These are phyloP conservation scores for Homarus americanus DNA, from an alignment of 1,140 invertebrate species.

Conservation along the genomic window DNA sequence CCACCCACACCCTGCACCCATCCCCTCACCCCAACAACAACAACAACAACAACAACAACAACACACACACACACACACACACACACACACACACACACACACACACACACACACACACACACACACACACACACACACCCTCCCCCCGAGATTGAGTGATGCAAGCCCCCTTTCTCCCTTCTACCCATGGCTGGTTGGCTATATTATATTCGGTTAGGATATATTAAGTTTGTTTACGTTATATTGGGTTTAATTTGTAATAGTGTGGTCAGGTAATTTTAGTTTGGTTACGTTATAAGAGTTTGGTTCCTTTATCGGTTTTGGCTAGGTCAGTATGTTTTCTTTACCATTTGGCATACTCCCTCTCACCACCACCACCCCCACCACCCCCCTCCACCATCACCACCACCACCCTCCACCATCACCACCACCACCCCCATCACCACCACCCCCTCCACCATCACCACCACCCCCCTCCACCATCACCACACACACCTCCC, in stretches of 20 bases:
- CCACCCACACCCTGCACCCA: too few relatives aligned
- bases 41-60: neutral
- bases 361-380: neutral
- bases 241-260: neutral
- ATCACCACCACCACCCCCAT: too few relatives aligned
- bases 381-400: too few relatives aligned
- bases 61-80: neutral
- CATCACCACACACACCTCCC: neutral
- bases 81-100: slow-evolving; percentile 32
- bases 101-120: slow-evolving; percentile 18
- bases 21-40: too few relatives aligned
- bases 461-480: too few relatives aligned
- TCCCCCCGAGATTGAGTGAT: too few relatives aligned
- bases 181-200: neutral
- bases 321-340: too few relatives aligned
- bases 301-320: neutral
- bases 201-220: neutral
- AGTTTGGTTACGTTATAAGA: neutral
- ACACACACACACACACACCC: neutral
- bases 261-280: neutral
- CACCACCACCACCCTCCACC: too few relatives aligned
- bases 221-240: neutral
- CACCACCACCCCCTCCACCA: too few relatives aligned
- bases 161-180: neutral
- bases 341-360: neutral